Percentiles rank a stretch among this genome's conserved stretches.
Conservation (phyloP, 2,888 invertebrate genomes). For the Melangyna quadrimaculata region DNA sequence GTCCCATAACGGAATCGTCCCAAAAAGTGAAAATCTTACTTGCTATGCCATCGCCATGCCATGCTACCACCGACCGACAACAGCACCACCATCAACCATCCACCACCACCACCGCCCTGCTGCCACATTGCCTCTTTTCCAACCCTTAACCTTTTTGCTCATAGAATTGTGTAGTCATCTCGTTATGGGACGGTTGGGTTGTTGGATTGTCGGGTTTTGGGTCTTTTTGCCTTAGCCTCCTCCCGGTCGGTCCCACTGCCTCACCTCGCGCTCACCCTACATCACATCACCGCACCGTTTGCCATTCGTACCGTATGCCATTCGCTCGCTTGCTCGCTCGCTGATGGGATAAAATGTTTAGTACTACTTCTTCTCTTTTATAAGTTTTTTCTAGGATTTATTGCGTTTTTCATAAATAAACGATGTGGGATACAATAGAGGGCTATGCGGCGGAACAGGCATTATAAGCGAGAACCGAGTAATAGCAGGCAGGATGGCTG, state of each 20-base stretch:
- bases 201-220: constrained; percentile 26
- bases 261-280: background rate
- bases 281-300: background rate
- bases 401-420: constrained; percentile 67
- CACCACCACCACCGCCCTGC: background rate
- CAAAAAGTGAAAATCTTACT: constrained; percentile 51
- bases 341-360: constrained; percentile 56
- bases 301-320: constrained; percentile 6
- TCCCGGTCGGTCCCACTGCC: too few relatives aligned
- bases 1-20: constrained; percentile 69
- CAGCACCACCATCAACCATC: background rate
- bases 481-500: background rate
- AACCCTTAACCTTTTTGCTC: constrained; percentile 16
- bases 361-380: constrained; percentile 54
- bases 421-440: constrained; percentile 34
- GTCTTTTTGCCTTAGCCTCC: background rate
- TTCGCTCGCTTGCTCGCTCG: constrained; percentile 19
- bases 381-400: constrained; percentile 65
- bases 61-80: too few relatives aligned
- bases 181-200: constrained; percentile 33
- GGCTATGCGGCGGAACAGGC: background rate
- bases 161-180: constrained; percentile 24
- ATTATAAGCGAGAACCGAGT: background rate
- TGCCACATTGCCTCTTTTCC: background rate
- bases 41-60: constrained; percentile 13